Percentiles rank a stretch among this genome's conserved stretches.
Evolutionary conservation across 2,888 invertebrate species (phyloP).

Genomic region (Tortrix viridana): DNA sequence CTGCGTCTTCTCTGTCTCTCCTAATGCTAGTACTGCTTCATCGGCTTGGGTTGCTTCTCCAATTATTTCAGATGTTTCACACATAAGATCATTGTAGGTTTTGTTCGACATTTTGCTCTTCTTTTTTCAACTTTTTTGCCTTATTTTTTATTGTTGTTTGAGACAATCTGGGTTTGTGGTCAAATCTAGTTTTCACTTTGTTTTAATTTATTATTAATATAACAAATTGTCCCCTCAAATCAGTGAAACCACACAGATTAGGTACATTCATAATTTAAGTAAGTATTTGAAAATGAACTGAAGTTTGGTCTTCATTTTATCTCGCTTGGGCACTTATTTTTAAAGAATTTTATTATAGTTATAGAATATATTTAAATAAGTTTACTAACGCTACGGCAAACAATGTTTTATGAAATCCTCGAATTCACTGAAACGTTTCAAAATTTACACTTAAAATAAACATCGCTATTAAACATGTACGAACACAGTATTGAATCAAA

Average conservation of each 20-base stretch:
- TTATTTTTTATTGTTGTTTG: neutral
- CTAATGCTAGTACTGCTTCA: constrained; percentile 85
- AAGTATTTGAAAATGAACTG: no score
- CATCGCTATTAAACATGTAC: neutral
- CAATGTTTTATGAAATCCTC: no score
- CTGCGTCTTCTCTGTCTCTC: constrained; percentile 83
- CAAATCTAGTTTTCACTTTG: no score
- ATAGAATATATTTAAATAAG: no score
- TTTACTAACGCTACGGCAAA: no score
- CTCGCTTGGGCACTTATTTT: no score
- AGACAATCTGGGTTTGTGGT: neutral
- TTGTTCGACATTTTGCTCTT: constrained; percentile 87
- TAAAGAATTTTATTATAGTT: no score
- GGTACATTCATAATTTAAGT: no score
- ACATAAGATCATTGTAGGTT: constrained; percentile 89
- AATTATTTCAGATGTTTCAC: constrained; percentile 79
- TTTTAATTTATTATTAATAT: no score
- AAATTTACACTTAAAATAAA: neutral
- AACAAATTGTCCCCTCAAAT: no score
- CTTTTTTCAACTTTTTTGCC: neutral
- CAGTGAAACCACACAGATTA: no score
- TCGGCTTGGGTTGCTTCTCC: constrained; percentile 86
- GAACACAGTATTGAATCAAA: constrained; percentile 11
- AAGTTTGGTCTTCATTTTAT: no score
- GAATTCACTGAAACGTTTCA: neutral